Base-by-base conservation (phyloP, 2,797 vertebrate genomes). In the Echiichthys vipera region DNA sequence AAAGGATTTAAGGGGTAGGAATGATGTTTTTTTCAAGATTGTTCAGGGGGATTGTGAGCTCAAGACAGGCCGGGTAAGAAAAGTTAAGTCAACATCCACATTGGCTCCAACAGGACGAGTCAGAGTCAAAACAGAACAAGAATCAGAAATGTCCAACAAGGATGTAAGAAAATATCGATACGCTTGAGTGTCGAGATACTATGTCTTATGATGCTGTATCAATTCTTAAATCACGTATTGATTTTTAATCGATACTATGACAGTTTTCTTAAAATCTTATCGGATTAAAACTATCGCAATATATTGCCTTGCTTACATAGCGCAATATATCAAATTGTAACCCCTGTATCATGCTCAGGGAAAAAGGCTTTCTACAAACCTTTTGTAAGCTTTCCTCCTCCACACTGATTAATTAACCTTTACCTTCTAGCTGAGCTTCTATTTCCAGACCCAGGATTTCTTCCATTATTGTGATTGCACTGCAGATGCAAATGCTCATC, bases 71-170 rank as follows among this genome's bases (percentile, higher is more conserved):
- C 30, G 15, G 32, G 1, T n/a, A 22, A 54, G 17, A 25, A 46
- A 22, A 56, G 36, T 66, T 53, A 29, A 56, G 46, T n/a, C n/a
- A n/a, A n/a, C n/a, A n/a, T n/a, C n/a, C n/a, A n/a, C 43, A 70
- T 25, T 5, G 27, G 61, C 7, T 53, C 2, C 2, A 74, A 18
- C 39, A 13, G 51, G 34, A 63, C 9, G 2, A 25, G 53, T n/a
- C n/a, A n/a, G n/a, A n/a, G n/a, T n/a, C n/a, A n/a, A n/a, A n/a
- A n/a, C n/a, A n/a, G n/a, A n/a, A n/a, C n/a, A n/a, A n/a, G n/a
- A 51, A 45, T 58, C 53, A 42, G 46, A 65, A 30, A 39, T 17
- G 46, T 75, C 51, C 34, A n/a, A n/a, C n/a, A n/a, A n/a, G n/a
- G n/a, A n/a, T n/a, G n/a, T n/a, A n/a, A n/a, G n/a, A n/a, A n/a